Evolutionary conservation across 2,888 invertebrate species (phyloP).

Genomic region (Cryptus viduatorius): DNA sequence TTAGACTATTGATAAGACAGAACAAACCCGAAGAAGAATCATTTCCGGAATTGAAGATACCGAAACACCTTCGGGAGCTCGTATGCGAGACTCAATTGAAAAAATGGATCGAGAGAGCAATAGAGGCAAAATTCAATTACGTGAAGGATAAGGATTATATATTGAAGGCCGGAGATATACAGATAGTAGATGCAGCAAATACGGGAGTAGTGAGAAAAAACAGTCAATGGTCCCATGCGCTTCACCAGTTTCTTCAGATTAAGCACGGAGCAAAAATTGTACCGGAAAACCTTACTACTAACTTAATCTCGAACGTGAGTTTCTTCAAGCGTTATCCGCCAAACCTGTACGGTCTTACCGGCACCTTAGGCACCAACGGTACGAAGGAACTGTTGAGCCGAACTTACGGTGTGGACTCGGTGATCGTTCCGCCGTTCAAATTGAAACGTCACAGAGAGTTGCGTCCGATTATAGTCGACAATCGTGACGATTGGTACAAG

Average conservation of each 20-base stretch:
- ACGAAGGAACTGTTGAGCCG: conserved; percentile 77
- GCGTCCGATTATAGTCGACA: conserved; percentile 67
- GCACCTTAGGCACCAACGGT: conserved; percentile 80
- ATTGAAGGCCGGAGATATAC: conserved; percentile 75
- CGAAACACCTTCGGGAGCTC: conserved; percentile 31
- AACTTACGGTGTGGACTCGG: conserved; percentile 77
- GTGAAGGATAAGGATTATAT: conserved; percentile 76
- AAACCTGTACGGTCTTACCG: conserved; percentile 82
- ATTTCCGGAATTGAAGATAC: conserved; percentile 39
- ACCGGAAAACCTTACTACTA: conserved; percentile 79
- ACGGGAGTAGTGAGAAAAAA: conserved; percentile 82
- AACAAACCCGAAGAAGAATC: background rate
- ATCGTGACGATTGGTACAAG: conserved; percentile 59
- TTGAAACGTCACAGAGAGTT: conserved; percentile 74
- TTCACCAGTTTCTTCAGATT: conserved; percentile 84
- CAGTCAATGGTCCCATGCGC: conserved; percentile 82
- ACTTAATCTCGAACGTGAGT: conserved; percentile 82
- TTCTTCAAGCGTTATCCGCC: conserved; percentile 75
- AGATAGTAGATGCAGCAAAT: conserved; percentile 77
- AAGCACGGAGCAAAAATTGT: conserved; percentile 81
- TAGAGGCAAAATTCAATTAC: conserved; percentile 76
- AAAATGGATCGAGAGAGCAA: conserved; percentile 73
- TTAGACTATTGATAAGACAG: conserved; percentile 63
- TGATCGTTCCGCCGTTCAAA: conserved; percentile 79
- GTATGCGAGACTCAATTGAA: conserved; percentile 48